Conservation (phyloP, 2,888 invertebrate species). For the Clostera curtula region DNA sequence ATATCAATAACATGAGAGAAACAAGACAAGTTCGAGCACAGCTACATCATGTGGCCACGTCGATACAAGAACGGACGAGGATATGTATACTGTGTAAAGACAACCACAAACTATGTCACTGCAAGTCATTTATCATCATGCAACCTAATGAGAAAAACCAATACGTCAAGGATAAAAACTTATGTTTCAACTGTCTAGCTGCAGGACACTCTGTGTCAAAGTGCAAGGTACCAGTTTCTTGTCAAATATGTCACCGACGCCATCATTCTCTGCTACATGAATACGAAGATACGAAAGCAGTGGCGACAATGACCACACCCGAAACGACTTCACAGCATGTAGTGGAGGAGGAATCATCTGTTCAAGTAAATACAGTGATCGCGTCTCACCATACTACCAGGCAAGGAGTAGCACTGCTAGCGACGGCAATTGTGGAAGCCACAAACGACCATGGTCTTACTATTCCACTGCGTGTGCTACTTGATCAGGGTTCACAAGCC, state of each 20-base stretch:
- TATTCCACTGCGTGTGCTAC: neutral
- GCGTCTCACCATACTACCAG: too few species aligned
- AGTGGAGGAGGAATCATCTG: neutral
- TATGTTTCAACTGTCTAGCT: neutral
- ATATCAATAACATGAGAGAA: neutral
- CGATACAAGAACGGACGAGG: too few species aligned
- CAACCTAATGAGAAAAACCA: neutral
- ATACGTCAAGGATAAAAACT: neutral
- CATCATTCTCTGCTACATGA: neutral
- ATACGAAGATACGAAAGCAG: neutral
- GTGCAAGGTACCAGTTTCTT: neutral
- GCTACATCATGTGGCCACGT: conserved; percentile 6
- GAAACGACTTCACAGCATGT: neutral
- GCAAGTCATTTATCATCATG: too few species aligned
- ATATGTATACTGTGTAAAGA: too few species aligned
- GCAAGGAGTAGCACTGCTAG: neutral
- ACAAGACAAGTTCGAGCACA: conserved; percentile 2
- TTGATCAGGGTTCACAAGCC: neutral
- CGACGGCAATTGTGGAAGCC: neutral
- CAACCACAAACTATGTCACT: too few species aligned
- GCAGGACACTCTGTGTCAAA: neutral
- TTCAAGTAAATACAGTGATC: neutral
- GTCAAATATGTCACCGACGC: neutral
- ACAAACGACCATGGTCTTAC: neutral
- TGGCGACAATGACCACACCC: neutral